A percentile compares a stretch with the other conserved stretches of the same genome.
phyloP scores from a whole-genome alignment of 2,113 vertebrate genomes.

The Corapipo altera region DNA sequence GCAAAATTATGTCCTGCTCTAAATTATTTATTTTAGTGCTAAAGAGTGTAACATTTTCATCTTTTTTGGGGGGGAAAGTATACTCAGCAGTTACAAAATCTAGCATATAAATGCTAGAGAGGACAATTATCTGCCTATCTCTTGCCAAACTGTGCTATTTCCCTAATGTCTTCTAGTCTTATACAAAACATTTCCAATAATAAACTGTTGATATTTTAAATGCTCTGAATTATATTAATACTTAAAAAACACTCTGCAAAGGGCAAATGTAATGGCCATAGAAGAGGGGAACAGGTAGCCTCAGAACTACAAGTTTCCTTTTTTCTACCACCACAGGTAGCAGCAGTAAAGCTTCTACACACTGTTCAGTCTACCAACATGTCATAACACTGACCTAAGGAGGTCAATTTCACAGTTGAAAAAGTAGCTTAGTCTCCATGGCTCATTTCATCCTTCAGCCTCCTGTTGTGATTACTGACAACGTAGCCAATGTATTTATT shows the following conservation, averaged over 20 bases:
- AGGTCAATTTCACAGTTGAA: slow-evolving; percentile 10
- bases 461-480: slow-evolving; percentile 53
- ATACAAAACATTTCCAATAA: background rate
- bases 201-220: background rate
- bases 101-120: background rate
- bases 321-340: background rate
- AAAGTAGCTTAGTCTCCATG: slow-evolving; percentile 16
- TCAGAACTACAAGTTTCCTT: background rate
- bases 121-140: background rate
- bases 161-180: background rate
- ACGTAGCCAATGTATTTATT: slow-evolving; percentile 27
- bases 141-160: background rate
- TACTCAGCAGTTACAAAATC: background rate
- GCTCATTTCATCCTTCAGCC: slow-evolving; percentile 36
- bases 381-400: slow-evolving; percentile 25
- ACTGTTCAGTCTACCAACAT: background rate
- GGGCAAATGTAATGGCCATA: background rate
- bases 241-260: background rate
- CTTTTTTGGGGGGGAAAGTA: background rate
- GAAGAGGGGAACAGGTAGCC: background rate
- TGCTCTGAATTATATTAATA: background rate
- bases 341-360: background rate
- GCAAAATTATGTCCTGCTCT: background rate
- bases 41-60: background rate
- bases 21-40: slow-evolving; percentile 11